Conservation (phyloP, 2,797 vertebrate species). For the Tiaroga cobitis region DNA sequence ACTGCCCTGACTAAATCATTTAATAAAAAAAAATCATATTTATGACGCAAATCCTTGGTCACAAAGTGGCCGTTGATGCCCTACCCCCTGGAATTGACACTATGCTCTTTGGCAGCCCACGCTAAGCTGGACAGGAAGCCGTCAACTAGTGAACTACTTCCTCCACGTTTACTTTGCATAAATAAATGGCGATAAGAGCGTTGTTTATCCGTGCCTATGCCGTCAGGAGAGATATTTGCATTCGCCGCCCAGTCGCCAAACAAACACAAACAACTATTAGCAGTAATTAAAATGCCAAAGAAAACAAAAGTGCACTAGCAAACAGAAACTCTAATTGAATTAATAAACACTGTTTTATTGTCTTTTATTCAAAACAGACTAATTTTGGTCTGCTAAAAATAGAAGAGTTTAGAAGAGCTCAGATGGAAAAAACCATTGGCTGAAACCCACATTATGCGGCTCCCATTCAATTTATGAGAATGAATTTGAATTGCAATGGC, state of each 20-base stretch:
- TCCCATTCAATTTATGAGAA: neutral
- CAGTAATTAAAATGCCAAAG: constrained; percentile 49
- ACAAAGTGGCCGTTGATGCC: constrained; percentile 62
- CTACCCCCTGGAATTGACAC: constrained; percentile 33
- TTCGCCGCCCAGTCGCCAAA: constrained; percentile 20
- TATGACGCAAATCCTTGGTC: constrained; percentile 56
- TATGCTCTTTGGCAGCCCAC: constrained; percentile 35
- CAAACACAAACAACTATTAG: constrained; percentile 51
- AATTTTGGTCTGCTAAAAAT: neutral
- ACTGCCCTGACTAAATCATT: constrained; percentile 40
- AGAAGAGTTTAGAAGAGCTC: neutral
- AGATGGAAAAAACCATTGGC: neutral
- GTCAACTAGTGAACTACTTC: constrained; percentile 49
- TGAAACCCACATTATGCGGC: neutral
- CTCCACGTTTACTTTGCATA: constrained; percentile 46
- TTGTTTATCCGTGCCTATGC: constrained; percentile 42
- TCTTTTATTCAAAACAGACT: neutral
- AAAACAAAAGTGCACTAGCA: constrained; percentile 20
- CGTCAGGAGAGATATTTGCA: constrained; percentile 50
- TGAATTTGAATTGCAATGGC: neutral
- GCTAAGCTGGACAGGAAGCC: constrained; percentile 54
- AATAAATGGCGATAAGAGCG: constrained; percentile 38
- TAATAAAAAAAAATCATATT: constrained; percentile 52
- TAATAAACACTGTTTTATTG: constrained; percentile 19
- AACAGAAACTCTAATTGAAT: constrained; percentile 46